Conservation (phyloP, 2,888 invertebrate genomes). For the Agriopis marginaria region DNA sequence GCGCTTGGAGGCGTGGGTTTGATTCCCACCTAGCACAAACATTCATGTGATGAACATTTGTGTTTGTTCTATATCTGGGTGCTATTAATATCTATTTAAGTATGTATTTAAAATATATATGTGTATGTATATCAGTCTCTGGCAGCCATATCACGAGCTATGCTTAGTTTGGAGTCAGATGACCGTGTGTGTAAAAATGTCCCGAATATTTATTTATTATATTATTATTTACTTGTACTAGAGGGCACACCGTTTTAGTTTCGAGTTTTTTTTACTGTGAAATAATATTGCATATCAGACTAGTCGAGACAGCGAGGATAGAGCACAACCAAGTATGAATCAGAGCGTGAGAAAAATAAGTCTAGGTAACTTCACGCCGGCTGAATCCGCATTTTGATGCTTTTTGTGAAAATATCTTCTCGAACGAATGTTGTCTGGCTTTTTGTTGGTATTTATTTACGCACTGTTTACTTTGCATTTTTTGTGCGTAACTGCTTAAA, state of each 20-base stretch:
- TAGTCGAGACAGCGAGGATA: conserved; percentile 46
- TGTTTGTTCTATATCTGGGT: too few species aligned
- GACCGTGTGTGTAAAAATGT: too few species aligned
- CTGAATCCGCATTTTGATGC: conserved; percentile 50
- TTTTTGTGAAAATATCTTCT: conserved; percentile 36
- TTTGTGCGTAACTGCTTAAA: neutral
- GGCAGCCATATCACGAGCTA: too few species aligned
- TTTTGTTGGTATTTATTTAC: conserved; percentile 19
- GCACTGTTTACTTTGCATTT: conserved; percentile 11
- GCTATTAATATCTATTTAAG: too few species aligned
- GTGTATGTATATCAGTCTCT: too few species aligned
- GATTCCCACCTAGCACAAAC: too few species aligned
- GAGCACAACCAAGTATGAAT: conserved; percentile 50
- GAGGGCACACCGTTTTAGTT: too few species aligned
- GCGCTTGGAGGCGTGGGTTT: too few species aligned
- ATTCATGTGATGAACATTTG: too few species aligned
- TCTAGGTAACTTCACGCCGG: conserved; percentile 59
- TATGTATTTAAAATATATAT: too few species aligned
- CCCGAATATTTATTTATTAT: too few species aligned
- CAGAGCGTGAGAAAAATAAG: conserved; percentile 64
- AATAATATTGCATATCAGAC: conserved; percentile 48
- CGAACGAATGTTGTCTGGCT: conserved; percentile 21
- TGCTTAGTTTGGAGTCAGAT: too few species aligned
- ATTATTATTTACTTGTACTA: neutral
- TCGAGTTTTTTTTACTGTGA: neutral